phyloP scores from a whole-genome alignment of 2,888 invertebrate genomes.

The Tromatobia lineatoria region DNA sequence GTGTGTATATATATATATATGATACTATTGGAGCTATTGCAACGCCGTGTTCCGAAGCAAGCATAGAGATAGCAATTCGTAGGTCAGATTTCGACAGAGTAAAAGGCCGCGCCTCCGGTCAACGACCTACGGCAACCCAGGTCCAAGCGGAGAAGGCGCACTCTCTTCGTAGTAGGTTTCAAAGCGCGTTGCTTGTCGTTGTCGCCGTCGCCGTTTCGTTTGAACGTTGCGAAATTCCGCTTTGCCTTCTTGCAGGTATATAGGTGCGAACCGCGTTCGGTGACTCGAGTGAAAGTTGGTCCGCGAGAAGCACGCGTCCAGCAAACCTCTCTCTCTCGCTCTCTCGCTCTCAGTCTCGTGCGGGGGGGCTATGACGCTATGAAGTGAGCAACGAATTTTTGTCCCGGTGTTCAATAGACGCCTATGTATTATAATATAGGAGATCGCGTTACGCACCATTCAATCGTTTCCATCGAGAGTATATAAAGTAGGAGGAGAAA shows the following conservation, averaged over 20 bases:
- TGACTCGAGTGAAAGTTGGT: constrained; percentile 62
- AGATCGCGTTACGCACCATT: constrained; percentile 4
- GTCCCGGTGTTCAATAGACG: constrained; percentile 2
- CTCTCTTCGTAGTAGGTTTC: constrained; percentile 64
- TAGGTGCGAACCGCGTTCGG: constrained; percentile 6
- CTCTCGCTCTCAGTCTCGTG: background rate
- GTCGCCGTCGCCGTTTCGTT: constrained; percentile 44
- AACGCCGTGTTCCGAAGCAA: background rate
- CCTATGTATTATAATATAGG: constrained; percentile 6
- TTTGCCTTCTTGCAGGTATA: constrained; percentile 37
- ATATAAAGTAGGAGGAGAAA: background rate
- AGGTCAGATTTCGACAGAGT: constrained; percentile 55
- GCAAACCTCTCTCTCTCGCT: constrained; percentile 13
- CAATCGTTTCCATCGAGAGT: background rate
- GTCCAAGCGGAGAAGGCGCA: constrained; percentile 47
- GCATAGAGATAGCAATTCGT: constrained; percentile 15
- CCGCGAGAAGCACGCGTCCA: constrained; percentile 38
- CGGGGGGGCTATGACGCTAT: constrained; percentile 1
- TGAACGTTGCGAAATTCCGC: constrained; percentile 65
- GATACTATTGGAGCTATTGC: background rate
- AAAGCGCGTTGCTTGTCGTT: constrained; percentile 63
- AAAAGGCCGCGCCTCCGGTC: constrained; percentile 59
- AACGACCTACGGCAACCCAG: constrained; percentile 71
- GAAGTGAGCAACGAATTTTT: constrained; percentile 27
- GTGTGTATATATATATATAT: background rate